These are phyloP conservation scores for Rhabdornis inornatus DNA, from an alignment of 2,113 vertebrate species.

Conservation along the genomic window DNA sequence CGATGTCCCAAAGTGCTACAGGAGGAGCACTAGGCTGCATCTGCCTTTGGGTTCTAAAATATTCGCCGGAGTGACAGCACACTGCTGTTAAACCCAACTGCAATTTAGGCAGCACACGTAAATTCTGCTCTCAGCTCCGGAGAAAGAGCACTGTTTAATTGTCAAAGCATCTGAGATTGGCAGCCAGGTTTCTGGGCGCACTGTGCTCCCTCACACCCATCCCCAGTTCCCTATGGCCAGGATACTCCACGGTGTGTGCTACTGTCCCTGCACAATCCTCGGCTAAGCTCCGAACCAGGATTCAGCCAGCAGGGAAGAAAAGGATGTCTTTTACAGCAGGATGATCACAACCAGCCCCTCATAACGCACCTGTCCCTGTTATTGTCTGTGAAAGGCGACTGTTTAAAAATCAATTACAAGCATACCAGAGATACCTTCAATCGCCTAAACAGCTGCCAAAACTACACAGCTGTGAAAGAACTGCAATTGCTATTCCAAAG, in stretches of 20 bases:
- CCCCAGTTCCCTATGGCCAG: background rate
- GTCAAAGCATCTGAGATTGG: background rate
- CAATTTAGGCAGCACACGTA: background rate
- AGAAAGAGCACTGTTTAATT: fast-evolving
- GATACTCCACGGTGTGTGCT: fast-evolving
- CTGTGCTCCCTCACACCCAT: background rate
- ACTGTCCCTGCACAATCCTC: background rate
- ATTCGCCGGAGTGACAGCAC: background rate
- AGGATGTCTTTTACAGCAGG: background rate
- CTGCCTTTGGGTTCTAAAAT: background rate
- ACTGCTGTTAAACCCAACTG: background rate
- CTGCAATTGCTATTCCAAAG: background rate
- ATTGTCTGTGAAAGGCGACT: background rate
- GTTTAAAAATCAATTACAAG: background rate
- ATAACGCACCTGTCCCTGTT: background rate
- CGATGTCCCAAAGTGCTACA: fast-evolving
- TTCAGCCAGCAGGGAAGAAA: background rate
- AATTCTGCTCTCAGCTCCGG: background rate
- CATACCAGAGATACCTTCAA: background rate
- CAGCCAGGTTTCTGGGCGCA: background rate
- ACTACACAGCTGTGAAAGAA: background rate
- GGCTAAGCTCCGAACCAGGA: background rate
- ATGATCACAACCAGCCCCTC: background rate
- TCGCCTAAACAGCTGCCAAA: background rate
- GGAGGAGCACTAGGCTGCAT: too few species aligned